Evolutionary conservation across 2,113 vertebrate species (phyloP).

Genomic region (Malaclemys terrapin): DNA sequence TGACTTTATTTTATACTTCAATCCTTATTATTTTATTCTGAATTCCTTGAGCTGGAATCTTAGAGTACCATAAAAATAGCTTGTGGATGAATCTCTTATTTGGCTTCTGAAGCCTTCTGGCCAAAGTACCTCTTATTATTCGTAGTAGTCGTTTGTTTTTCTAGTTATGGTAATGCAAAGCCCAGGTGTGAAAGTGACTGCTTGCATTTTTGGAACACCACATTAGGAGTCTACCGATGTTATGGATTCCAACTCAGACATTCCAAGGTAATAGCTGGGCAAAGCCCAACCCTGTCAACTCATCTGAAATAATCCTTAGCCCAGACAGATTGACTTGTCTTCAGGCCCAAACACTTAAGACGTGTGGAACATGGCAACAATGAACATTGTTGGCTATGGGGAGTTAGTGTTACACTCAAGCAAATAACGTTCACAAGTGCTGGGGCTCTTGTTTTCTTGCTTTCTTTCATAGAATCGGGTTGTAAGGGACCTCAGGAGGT

Average conservation of each 20-base stretch:
- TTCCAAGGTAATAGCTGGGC: not conserved
- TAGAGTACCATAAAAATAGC: not conserved
- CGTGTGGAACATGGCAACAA: too few species aligned
- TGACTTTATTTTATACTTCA: not conserved
- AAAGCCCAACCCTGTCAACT: too few species aligned
- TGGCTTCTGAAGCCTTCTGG: not conserved
- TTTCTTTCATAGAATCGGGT: too few species aligned
- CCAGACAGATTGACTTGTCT: not conserved
- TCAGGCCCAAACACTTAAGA: not conserved
- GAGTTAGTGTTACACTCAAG: not conserved
- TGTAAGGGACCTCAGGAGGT: too few species aligned
- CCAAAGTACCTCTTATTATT: not conserved
- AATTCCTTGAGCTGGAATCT: not conserved
- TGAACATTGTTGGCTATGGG: not conserved
- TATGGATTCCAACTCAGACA: not conserved
- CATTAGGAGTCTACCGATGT: too few species aligned
- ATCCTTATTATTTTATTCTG: not conserved
- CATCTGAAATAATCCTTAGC: not conserved
- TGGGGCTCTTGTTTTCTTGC: too few species aligned
- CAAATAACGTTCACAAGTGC: not conserved
- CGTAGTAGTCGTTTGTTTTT: not conserved
- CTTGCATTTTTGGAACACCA: not conserved
- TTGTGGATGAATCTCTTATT: not conserved
- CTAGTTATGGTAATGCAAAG: not conserved
- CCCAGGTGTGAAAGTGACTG: not conserved